Conservation (phyloP, 2,888 invertebrate species). For the Agrochola lota region DNA sequence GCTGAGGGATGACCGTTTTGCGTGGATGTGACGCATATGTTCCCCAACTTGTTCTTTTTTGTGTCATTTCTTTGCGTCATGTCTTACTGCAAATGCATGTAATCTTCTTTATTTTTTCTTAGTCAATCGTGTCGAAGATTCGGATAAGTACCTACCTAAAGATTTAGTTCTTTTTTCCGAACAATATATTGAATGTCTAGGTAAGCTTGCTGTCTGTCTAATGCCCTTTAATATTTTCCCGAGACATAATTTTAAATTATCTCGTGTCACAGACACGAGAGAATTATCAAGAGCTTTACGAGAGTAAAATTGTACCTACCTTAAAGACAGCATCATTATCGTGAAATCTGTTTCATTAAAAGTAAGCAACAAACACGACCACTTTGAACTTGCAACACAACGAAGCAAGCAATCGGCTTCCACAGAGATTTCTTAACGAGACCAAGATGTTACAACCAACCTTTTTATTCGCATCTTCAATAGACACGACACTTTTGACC, state of each 20-base stretch:
- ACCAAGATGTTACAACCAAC: constrained; percentile 59
- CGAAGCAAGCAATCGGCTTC: constrained; percentile 36
- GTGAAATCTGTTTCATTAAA: constrained; percentile 14
- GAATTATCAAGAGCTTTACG: no score
- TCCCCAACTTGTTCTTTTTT: background rate
- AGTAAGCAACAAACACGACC: constrained; percentile 33
- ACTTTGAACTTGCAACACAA: constrained; percentile 48
- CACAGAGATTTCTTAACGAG: constrained; percentile 62
- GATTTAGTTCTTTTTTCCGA: background rate
- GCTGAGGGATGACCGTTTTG: background rate
- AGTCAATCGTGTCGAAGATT: background rate
- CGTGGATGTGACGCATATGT: background rate
- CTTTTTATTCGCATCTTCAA: constrained; percentile 70
- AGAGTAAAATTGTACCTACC: background rate
- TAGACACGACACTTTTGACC: constrained; percentile 59
- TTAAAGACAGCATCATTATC: background rate
- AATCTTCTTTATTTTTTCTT: background rate
- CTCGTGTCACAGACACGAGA: background rate
- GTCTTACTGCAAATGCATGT: background rate
- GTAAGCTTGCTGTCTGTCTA: background rate
- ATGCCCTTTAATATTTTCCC: background rate
- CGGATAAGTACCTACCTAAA: background rate
- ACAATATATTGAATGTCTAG: background rate
- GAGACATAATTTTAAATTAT: background rate
- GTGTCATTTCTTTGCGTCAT: background rate